Conservation (phyloP, 2,113 vertebrate species). For the Pollimyrus isidori region DNA sequence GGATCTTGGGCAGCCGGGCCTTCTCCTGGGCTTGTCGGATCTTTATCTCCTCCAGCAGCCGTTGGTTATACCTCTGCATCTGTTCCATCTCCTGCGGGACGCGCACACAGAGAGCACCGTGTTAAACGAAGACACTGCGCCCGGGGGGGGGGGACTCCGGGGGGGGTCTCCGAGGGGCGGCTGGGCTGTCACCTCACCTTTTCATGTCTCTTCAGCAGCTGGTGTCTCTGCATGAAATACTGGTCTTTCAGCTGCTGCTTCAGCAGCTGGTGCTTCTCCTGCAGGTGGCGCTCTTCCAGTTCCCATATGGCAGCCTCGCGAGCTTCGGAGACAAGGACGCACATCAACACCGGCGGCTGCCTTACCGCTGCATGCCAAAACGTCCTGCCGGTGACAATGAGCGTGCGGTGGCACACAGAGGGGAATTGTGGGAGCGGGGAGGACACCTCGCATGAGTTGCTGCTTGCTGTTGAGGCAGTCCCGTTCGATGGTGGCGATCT, state of each 20-base stretch:
- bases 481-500: slow-evolving; percentile 87
- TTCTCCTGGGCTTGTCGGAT: slow-evolving; percentile 89
- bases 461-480: slow-evolving; percentile 97
- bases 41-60: slow-evolving; percentile 89
- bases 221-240: slow-evolving; percentile 97
- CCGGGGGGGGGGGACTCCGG: not conserved
- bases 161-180: not conserved
- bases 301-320: slow-evolving; percentile 98
- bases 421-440: not conserved
- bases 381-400: not conserved
- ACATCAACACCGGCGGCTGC: not conserved
- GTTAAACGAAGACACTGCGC: not conserved
- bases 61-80: slow-evolving; percentile 95
- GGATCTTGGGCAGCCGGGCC: slow-evolving; percentile 90
- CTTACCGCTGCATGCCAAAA: not conserved
- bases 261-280: slow-evolving; percentile 95
- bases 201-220: slow-evolving; percentile 95
- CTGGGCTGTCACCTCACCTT: slow-evolving; percentile 64
- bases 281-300: slow-evolving; percentile 90
- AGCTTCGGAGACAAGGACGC: slow-evolving; percentile 52
- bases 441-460: slow-evolving; percentile 85
- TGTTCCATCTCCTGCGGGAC: slow-evolving; percentile 86
- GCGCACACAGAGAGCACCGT: not conserved
- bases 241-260: slow-evolving; percentile 98
- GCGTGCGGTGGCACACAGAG: not conserved